phyloP scores from a whole-genome alignment of 2,888 invertebrate genomes.

The Uropetala carovei region DNA sequence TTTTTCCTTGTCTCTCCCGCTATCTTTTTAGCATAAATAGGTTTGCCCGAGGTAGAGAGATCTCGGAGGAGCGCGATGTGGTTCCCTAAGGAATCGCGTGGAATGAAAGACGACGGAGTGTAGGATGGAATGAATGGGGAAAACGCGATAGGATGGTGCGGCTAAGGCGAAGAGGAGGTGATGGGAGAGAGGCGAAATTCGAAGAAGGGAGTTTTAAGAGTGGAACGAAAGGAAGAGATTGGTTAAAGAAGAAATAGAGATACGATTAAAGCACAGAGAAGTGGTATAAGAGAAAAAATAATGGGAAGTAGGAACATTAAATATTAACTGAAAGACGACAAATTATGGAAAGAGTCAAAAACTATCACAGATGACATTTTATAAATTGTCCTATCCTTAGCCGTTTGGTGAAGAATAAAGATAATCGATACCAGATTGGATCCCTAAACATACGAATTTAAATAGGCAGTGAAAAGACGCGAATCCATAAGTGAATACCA shows the following conservation, averaged over 20 bases:
- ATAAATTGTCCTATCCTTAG: no score
- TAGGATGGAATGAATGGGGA: neutral
- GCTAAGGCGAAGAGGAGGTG: neutral
- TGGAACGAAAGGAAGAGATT: constrained; percentile 2
- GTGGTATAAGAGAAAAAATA: no score
- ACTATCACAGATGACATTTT: no score
- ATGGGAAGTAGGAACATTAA: no score
- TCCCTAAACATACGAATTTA: no score
- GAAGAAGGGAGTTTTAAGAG: neutral
- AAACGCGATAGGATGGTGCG: neutral
- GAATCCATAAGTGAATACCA: no score
- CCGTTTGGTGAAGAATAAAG: no score
- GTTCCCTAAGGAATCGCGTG: constrained; percentile 46
- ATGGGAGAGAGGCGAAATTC: neutral
- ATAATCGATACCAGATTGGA: no score
- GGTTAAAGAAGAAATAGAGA: neutral
- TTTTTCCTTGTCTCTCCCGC: constrained; percentile 43
- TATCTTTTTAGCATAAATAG: constrained; percentile 50
- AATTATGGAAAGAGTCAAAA: no score
- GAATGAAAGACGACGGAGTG: constrained; percentile 14
- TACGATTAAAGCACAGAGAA: no score
- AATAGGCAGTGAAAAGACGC: no score
- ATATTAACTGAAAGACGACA: no score
- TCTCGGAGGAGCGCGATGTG: neutral
- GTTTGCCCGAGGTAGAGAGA: neutral